Evolutionary conservation across 35 echinoderm and acorn worm species (phyloP), one percentile per base, ranked within the genome.

Genomic region (Apostichopus californicus): DNA sequence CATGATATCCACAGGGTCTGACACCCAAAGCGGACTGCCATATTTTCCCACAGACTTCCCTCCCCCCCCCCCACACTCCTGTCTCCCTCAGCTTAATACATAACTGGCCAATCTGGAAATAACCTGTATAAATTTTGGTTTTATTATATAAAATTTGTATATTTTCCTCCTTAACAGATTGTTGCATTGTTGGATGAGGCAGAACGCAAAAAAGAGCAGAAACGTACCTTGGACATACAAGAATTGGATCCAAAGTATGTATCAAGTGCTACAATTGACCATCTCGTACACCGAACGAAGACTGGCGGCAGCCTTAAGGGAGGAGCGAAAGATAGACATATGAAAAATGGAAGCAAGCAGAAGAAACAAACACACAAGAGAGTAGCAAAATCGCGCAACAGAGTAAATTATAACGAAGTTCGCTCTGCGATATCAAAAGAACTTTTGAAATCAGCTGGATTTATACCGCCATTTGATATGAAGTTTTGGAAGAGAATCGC

Each of bases 171-270:
- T 9, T 9, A 17, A 77, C 15, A 77, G 73, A 77, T 77, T 25
- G 15, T 77, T 77, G 73, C 73, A 77, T 77, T 77, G 73, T 77
- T 77, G 73, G 26, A 77, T 77, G 18, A 77, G 15, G 73, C n/a
- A 7, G 73, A 77, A 77, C 73, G 73, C 18, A 77, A 9, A 9
- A 77, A 46, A 46, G 34, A 46, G 34, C 2, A 46, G 34, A 46
- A 46, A 3, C 2, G 34, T 46, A 46, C 34, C 34, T 46, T 46
- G 34, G 34, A 46, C 34, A 46, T 46, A 46, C 34, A 46, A 46
- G 26, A 17, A 21, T 25, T 18, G n/a, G 73, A 21, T 77, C 73
- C 9, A 77, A 9, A 77, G 7, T 77, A 8, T 8, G 15, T 25
- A 77, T 21, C 73, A 2, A 13, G 26, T 9, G 26, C 26, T 17